Evolutionary conservation across 2,888 invertebrate species (phyloP).

Genomic region (Gortyna flavago): DNA sequence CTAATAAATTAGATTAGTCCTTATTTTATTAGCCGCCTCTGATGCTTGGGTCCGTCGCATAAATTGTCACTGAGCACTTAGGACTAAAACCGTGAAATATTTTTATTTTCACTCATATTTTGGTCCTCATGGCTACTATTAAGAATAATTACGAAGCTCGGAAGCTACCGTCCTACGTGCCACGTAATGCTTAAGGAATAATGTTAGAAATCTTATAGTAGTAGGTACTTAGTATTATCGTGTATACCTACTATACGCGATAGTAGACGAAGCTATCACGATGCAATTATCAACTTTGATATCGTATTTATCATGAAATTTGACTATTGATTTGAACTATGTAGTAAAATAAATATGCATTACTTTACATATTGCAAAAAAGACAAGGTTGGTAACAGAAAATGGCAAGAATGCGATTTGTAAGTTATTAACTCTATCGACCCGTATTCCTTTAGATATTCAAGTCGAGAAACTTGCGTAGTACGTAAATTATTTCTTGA

Average conservation of each 20-base stretch:
- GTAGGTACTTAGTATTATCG: too few relatives aligned
- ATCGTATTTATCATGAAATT: neutral
- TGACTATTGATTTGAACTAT: neutral
- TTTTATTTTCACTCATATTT: conserved; percentile 18
- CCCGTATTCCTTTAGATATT: neutral
- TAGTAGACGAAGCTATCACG: neutral
- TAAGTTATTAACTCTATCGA: neutral
- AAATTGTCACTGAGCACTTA: conserved; percentile 35
- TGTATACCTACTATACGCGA: neutral
- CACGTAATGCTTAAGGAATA: neutral
- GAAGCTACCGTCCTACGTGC: neutral
- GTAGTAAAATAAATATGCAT: neutral
- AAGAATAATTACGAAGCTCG: neutral
- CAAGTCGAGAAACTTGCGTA: neutral
- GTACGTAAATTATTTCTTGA: neutral
- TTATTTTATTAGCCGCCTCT: conserved; percentile 18
- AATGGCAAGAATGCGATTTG: neutral
- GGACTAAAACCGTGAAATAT: conserved; percentile 10
- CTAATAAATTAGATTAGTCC: conserved; percentile 25
- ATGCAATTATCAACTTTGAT: neutral
- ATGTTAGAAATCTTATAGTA: neutral
- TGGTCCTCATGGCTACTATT: neutral
- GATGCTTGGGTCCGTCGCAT: conserved; percentile 21
- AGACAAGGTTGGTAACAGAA: neutral
- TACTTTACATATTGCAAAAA: neutral